Evolutionary conservation across 2,113 vertebrate genomes (phyloP), one percentile per base, ranked within the genome.

Genomic region (Ageneiosus marmoratus): DNA sequence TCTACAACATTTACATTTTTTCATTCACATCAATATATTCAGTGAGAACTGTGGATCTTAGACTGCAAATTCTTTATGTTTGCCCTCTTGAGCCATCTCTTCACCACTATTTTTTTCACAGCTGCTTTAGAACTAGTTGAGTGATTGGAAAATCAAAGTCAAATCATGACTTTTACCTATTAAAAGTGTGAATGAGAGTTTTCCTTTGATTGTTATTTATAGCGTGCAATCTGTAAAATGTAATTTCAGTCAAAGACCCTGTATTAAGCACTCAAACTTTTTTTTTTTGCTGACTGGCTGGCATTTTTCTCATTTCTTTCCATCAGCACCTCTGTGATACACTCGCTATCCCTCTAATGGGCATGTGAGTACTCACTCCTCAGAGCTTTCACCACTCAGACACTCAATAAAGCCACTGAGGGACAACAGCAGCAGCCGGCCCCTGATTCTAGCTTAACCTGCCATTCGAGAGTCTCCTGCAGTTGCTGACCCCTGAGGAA

Each of bases 401-500:
- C 72, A 65, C 79, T 41, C 16, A 22, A 41, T 16, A 34, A 81
- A 37, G 56, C 65, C 37, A 72, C 62, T 13, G 79, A 46, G 78
- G 62, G 53, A 82, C 72, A 83, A 83, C 63, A 76, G 62, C 73
- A 73, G 78, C 60, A 76, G 69, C 55, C 56, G 55, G 76, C 15
- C 69, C 18, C 27, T 62, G 62, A 50, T 81, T 81, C 55, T 2
- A 41, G 44, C 72, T 77, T 32, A n/a, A 86, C 44, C 51, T 16
- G 51, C 80, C 85, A 80, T 18, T n/a, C 32, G 60, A 72, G 72
- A 63, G 29, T 72, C 53, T 44, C 75, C 63, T 27, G 24, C 53
- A 50, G 82, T 78, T 70, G 62, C 79, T 81, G 75, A 82, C 78
- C 67, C 77, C 58, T 78, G 56, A 51, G 79, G 79, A 74, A 74